phyloP scores from a whole-genome alignment of 2,113 vertebrate genomes.

The Lethenteron reissneri region DNA sequence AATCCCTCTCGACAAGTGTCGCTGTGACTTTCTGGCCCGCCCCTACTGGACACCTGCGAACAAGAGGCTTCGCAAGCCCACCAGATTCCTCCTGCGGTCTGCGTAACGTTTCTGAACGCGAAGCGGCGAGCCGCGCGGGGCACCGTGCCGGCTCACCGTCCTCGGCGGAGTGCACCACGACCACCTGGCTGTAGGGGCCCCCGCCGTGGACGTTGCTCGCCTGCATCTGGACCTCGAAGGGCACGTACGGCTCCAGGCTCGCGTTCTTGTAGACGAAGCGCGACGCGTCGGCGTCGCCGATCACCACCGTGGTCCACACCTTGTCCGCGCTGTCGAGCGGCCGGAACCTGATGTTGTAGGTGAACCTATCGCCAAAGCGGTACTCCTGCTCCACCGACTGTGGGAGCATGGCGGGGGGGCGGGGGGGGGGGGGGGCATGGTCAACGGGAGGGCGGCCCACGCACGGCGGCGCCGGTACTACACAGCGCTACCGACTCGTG shows the following conservation, averaged over 20 bases:
- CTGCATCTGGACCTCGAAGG: slow-evolving; percentile 82
- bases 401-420: neutral
- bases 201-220: slow-evolving; percentile 71
- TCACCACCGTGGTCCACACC: slow-evolving; percentile 52
- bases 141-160: slow-evolving; percentile 36
- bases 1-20: no score
- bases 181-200: slow-evolving; percentile 60
- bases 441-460: neutral
- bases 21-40: no score
- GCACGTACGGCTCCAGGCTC: slow-evolving; percentile 36
- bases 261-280: slow-evolving; percentile 71
- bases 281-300: slow-evolving; percentile 46
- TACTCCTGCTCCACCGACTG: slow-evolving; percentile 77
- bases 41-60: no score
- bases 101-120: no score
- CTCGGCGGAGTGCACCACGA: slow-evolving; percentile 51
- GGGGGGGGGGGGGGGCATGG: neutral
- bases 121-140: no score
- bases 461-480: neutral
- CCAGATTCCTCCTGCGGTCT: no score
- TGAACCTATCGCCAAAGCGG: slow-evolving; percentile 71
- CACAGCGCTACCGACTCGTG: no score
- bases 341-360: slow-evolving; percentile 79
- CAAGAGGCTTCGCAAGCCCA: no score
- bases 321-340: slow-evolving; percentile 26